Conservation (phyloP, 2,888 invertebrate genomes). For the Nomada flava region DNA sequence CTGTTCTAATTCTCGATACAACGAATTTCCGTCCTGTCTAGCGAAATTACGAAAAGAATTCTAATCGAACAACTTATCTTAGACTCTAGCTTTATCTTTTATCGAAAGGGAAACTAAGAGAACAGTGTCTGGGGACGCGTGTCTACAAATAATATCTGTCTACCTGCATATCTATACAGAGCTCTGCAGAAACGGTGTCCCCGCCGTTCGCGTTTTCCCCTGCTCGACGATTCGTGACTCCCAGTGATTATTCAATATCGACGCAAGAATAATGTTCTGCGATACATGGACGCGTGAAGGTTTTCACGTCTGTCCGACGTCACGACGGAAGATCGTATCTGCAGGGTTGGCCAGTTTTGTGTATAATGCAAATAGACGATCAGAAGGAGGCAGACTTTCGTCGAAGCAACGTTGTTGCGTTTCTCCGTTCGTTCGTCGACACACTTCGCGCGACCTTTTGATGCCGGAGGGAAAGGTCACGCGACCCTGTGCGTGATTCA, state of each 20-base stretch:
- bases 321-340: constrained; percentile 52
- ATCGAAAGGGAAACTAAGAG: too few species aligned
- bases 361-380: constrained; percentile 37
- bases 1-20: too few species aligned
- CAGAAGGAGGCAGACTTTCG: constrained; percentile 19
- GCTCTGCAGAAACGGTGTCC: neutral
- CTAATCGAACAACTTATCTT: too few species aligned
- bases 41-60: too few species aligned
- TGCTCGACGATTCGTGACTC: constrained; percentile 42
- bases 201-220: constrained; percentile 2
- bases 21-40: too few species aligned
- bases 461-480: constrained; percentile 36
- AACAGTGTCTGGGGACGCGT: too few species aligned
- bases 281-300: constrained; percentile 34
- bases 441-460: constrained; percentile 51
- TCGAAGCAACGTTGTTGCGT: constrained; percentile 35
- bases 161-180: too few species aligned
- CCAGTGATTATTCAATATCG: constrained; percentile 68
- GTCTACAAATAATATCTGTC: too few species aligned
- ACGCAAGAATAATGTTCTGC: constrained; percentile 39
- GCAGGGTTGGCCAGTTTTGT: constrained; percentile 17
- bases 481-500: constrained; percentile 54
- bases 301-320: constrained; percentile 60
- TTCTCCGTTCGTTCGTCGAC: constrained; percentile 29
- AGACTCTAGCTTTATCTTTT: too few species aligned